A percentile compares a stretch with the other conserved stretches of the same genome.
Conservation (phyloP, 2,113 vertebrate species). For the Marcusenius ussheri region DNA sequence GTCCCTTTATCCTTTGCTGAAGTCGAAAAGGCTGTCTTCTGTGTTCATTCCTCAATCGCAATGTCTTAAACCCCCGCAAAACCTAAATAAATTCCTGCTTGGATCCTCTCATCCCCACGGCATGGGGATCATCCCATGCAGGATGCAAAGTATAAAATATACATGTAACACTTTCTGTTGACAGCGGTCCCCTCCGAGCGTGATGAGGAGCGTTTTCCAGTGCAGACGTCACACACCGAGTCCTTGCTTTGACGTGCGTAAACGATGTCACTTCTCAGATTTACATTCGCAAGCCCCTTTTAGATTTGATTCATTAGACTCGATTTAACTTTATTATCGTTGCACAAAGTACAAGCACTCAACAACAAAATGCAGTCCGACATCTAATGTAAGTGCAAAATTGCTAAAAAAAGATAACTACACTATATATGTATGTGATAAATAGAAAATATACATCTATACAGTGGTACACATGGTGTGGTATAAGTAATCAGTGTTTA, state of each 20-base stretch:
- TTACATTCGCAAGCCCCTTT: background rate
- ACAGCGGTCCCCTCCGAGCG: background rate
- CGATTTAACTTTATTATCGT: background rate
- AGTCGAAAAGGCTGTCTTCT: background rate
- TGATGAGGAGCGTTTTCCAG: background rate
- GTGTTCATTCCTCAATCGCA: background rate
- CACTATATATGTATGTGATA: background rate
- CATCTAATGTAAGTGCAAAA: background rate
- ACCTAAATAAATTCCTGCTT: background rate
- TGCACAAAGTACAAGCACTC: background rate
- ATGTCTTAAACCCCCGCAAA: background rate
- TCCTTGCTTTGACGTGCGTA: background rate
- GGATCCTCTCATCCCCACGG: background rate
- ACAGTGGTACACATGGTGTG: background rate
- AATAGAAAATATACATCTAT: background rate
- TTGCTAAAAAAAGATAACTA: background rate
- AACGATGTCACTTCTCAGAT: background rate
- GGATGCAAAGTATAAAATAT: background rate
- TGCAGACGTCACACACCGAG: background rate
- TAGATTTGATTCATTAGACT: background rate
- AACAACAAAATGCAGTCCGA: background rate
- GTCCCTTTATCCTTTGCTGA: background rate
- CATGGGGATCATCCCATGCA: background rate
- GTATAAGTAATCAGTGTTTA: background rate
- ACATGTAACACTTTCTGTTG: background rate